Base-by-base conservation (phyloP, 2,888 invertebrate genomes). In the Brenthis ino region DNA sequence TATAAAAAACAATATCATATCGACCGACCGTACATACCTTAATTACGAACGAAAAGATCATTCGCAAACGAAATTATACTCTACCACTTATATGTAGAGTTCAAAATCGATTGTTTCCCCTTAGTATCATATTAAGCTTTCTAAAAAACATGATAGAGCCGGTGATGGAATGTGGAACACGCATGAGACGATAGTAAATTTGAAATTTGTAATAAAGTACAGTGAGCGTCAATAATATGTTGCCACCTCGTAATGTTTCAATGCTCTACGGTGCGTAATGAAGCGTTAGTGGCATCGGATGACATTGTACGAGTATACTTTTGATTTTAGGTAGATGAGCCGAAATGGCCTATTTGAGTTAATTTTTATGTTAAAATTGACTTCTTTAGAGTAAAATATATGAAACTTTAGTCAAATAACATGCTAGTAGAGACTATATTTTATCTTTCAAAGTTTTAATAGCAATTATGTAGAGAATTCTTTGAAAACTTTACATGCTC, bases 1-100 rank as follows among this genome's bases (percentile, higher is more conserved):
- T 83, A 89, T 88, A 91, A 91, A 87, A 91, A 91, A 91, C 89
- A 90, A 90, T 90, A 91, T 90, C 87, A 86, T 80, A 84, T 86
- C 83, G 84, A 82, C 84, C 82, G 80, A 79, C 79, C 82, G 77
- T 82, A 86, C 87, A 87, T 79, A 76, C 86, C 91, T 88, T 91
- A 91, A 91, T 91, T 91, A 90, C 86, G 83, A 79, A 77, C 80
- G 74, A 77, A 76, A 70, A 72, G 69, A 66, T 48, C 47, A 6
- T 50, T 13, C 4, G 1, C 71, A 74, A 12, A 53, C 24, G 28
- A 84, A 78, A 79, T 66, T 63, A 33, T 61, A 76, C 80, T 70
- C 70, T 84, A 76, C 57, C 0, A 0, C 0, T 12, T 16, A 6
- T 0, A 0, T 0, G 48, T 77, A 83, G 68, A 72, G 81, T 81